Conservation (phyloP, 2,888 invertebrate genomes). For the Lamproptera curius region DNA sequence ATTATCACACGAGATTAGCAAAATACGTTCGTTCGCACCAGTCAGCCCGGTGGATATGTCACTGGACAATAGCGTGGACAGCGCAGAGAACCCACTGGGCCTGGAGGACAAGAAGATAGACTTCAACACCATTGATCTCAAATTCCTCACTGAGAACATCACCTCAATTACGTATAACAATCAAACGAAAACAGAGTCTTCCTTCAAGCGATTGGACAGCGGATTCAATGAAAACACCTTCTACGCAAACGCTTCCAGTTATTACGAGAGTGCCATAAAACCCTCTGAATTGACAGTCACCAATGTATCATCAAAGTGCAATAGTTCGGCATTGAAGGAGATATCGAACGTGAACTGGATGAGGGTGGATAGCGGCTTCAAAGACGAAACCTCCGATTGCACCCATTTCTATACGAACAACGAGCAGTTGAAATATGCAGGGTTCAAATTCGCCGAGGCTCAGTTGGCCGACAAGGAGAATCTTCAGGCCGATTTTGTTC, state of each 20-base stretch:
- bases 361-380: slow-evolving; percentile 70
- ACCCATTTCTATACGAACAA: slow-evolving; percentile 50
- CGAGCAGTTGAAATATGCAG: slow-evolving; percentile 41
- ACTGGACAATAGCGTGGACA: slow-evolving; percentile 61
- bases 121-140: slow-evolving; percentile 69
- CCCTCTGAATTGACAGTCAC: slow-evolving; percentile 69
- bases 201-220: slow-evolving; percentile 64
- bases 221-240: slow-evolving; percentile 69
- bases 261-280: slow-evolving; percentile 73
- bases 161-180: slow-evolving; percentile 47
- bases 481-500: slow-evolving; percentile 44
- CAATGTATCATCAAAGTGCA: slow-evolving; percentile 41
- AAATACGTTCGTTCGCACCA: slow-evolving; percentile 50
- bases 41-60: slow-evolving; percentile 60
- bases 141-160: slow-evolving; percentile 64
- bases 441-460: slow-evolving; percentile 47
- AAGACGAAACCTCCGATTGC: slow-evolving; percentile 66
- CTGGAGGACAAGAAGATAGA: slow-evolving; percentile 67
- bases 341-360: slow-evolving; percentile 69
- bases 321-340: slow-evolving; percentile 51
- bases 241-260: slow-evolving; percentile 63
- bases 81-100: slow-evolving; percentile 50
- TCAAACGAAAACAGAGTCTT: slow-evolving; percentile 47
- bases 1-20: slow-evolving; percentile 60
- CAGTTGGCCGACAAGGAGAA: slow-evolving; percentile 60